Conservation (phyloP, 2,888 invertebrate species). For the Erebia palarica region DNA sequence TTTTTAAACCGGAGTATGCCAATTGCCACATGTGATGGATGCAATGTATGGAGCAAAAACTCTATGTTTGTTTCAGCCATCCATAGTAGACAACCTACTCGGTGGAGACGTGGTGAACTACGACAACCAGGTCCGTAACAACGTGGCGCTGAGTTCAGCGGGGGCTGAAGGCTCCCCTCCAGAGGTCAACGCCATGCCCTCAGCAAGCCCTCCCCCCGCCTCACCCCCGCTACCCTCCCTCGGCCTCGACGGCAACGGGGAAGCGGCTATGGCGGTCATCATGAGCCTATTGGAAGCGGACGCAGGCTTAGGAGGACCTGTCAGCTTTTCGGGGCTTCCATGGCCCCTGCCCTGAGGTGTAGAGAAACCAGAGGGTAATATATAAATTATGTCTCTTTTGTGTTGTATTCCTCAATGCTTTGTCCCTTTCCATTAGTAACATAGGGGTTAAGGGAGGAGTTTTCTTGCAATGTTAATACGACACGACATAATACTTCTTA, state of each 20-base stretch:
- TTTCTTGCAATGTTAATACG: too few species aligned
- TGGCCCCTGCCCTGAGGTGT: conserved; percentile 89
- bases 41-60: too few species aligned
- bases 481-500: too few species aligned
- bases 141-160: conserved; percentile 61
- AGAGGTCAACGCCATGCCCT: conserved; percentile 55
- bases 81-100: background rate
- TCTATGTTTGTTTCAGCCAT: background rate
- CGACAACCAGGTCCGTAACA: conserved; percentile 58
- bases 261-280: conserved; percentile 95
- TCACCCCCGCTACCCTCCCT: conserved; percentile 59
- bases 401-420: background rate
- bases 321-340: conserved; percentile 92
- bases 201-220: conserved; percentile 45
- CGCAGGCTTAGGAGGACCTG: conserved; percentile 93
- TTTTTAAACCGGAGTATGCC: too few species aligned
- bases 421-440: too few species aligned
- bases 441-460: too few species aligned
- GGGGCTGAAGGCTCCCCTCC: conserved; percentile 45
- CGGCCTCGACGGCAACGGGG: conserved; percentile 89
- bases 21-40: too few species aligned
- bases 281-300: conserved; percentile 95
- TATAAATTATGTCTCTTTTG: background rate
- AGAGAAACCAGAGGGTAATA: too few species aligned
- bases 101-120: conserved; percentile 29